phyloP scores from a whole-genome alignment of 23 tunicate species.

The Styela clava region DNA sequence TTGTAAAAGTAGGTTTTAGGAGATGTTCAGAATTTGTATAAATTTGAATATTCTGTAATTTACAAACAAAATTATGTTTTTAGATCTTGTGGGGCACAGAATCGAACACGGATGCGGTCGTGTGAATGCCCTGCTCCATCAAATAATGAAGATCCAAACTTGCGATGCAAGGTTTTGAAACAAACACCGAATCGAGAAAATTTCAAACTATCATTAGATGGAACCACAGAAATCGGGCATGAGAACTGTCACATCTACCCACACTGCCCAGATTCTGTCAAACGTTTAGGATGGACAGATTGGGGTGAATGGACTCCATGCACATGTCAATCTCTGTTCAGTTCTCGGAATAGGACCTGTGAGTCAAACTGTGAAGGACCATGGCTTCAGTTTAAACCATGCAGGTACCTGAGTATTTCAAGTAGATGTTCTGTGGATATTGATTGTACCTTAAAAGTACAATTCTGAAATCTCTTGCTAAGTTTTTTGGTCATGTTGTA shows the following conservation, averaged over 20 bases:
- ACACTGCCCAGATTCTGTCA: background rate
- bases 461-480: no score
- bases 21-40: no score
- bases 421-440: no score
- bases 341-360: slow-evolving; percentile 23
- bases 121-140: slow-evolving; percentile 35
- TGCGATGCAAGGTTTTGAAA: background rate
- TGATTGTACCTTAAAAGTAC: no score
- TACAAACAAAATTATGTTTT: no score
- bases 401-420: no score
- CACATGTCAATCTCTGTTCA: slow-evolving; percentile 24
- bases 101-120: slow-evolving; percentile 13
- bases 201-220: background rate
- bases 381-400: slow-evolving; percentile 28
- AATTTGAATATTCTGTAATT: no score
- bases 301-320: slow-evolving; percentile 59
- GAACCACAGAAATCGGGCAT: background rate
- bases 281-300: slow-evolving; percentile 23
- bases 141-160: background rate
- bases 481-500: no score
- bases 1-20: no score
- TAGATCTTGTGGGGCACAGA: slow-evolving; percentile 2
- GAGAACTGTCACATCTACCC: slow-evolving; percentile 9
- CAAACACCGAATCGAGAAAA: background rate
- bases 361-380: slow-evolving; percentile 29